Evolutionary conservation across 2,888 invertebrate species (phyloP), one percentile per base, ranked within the genome.

Genomic region (Argyresthia goedartella): DNA sequence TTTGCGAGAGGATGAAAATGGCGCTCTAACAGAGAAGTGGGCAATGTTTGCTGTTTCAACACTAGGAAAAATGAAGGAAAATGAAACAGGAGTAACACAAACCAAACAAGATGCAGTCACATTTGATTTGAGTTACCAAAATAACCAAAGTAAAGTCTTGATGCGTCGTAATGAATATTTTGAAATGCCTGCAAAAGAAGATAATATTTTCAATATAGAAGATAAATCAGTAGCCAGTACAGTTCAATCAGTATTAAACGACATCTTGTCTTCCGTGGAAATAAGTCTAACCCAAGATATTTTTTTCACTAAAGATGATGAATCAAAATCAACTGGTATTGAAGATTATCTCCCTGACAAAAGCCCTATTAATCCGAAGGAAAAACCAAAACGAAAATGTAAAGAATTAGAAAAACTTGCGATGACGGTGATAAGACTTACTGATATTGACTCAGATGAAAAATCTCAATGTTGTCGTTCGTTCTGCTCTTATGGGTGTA

Each of bases 401-500:
- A 59, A 66, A 55, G 92, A 92, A 73, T 69, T 92, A 54, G 84
- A 80, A 52, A 81, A 91, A 57, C 80, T 92, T 39, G 91, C 89
- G 72, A 91, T 92, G 8, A 92, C 91, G 54, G 88, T 92, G 36
- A 91, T 92, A 51, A 88, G 88, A 63, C 77, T 81, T 54, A 67
- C 79, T 34, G 72, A 77, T 52, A 64, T 61, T 8, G 55, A 56
- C 15, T 55, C 61, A 25, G 41, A 16, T 49, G 59, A 59, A 36
- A 55, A 56, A 33, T 50, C 54, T 39, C 39, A 14, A 8, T 57
- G 56, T 44, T 53, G 56, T 14, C 93, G 93, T 63, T 73, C 79
- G 7, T 81, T 71, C 67, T 93, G 93, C 63, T 69, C 69, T 54
- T 69, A 92, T 52, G 93, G 93, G 4, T 93, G 93, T 65, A 66